Conservation (phyloP, 2,888 invertebrate species). For the Phyto melanocephala region DNA sequence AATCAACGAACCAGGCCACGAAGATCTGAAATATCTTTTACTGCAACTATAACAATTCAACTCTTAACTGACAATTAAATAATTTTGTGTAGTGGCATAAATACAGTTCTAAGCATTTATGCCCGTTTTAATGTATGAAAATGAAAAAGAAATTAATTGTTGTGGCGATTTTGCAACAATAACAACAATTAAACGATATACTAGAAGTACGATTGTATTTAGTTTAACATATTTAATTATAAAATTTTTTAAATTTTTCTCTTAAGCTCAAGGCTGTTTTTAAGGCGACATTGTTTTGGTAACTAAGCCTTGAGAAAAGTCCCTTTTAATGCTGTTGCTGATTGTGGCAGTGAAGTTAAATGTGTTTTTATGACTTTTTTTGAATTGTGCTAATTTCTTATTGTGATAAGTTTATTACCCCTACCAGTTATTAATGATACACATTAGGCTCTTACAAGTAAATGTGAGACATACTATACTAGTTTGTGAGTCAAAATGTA, state of each 20-base stretch:
- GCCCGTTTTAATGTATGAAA: conserved; percentile 31
- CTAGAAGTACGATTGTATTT: conserved; percentile 27
- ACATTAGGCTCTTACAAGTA: conserved; percentile 43
- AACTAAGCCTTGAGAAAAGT: conserved; percentile 25
- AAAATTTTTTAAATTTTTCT: conserved; percentile 42
- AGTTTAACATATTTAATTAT: conserved; percentile 60
- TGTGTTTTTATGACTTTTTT: conserved; percentile 61
- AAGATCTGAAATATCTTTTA: conserved; percentile 8
- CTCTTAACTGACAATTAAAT: conserved; percentile 62
- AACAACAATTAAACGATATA: background rate
- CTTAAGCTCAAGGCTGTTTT: conserved; percentile 11
- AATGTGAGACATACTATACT: background rate
- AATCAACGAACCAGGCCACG: background rate
- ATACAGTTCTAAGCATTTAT: conserved; percentile 59
- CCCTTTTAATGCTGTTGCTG: background rate
- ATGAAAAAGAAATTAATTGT: conserved; percentile 60
- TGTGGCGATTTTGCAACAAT: conserved; percentile 55
- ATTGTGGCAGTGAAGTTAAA: conserved; percentile 50
- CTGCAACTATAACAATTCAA: conserved; percentile 36
- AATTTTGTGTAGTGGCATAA: conserved; percentile 58
- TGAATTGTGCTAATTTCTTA: conserved; percentile 65
- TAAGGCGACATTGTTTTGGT: background rate
- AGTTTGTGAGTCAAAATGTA: background rate
- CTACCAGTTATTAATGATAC: conserved; percentile 62
- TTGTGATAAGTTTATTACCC: conserved; percentile 66